A percentile compares a stretch with the other conserved stretches of the same genome.
These are phyloP conservation scores for Semicossyphus pulcher DNA, from an alignment of 2,113 vertebrate species.

Conservation along the genomic window DNA sequence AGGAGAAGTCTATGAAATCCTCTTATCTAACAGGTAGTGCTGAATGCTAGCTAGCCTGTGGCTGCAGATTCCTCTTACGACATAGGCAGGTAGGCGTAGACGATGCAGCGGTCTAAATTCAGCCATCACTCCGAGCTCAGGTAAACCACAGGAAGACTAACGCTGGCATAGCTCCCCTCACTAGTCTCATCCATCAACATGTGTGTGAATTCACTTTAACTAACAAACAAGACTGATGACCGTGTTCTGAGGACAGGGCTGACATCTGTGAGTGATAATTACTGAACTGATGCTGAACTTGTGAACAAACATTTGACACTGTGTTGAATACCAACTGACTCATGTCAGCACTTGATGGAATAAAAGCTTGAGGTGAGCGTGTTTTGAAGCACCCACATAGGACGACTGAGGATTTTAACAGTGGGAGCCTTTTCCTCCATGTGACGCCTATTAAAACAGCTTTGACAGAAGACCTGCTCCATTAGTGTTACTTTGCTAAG, in stretches of 20 bases:
- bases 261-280: conserved; percentile 48
- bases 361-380: conserved; percentile 48
- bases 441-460: conserved; percentile 79
- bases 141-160: conserved; percentile 76
- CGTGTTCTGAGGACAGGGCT: conserved; percentile 51
- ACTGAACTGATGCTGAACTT: conserved; percentile 66
- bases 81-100: conserved; percentile 54
- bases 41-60: conserved; percentile 67
- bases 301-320: conserved; percentile 74
- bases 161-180: conserved; percentile 50
- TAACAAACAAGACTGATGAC: conserved; percentile 54
- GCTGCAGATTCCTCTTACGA: conserved; percentile 63
- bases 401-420: conserved; percentile 63
- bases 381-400: conserved; percentile 47
- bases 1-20: conserved; percentile 69
- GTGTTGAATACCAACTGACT: conserved; percentile 66
- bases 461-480: conserved; percentile 70
- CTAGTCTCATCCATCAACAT: conserved; percentile 43
- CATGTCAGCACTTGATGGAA: conserved; percentile 43
- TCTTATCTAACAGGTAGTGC: conserved; percentile 74
- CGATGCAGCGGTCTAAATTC: conserved; percentile 59
- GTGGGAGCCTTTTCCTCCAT: conserved; percentile 73
- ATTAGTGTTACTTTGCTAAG: conserved; percentile 39
- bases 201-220: conserved; percentile 59
- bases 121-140: conserved; percentile 80